Percentiles rank a stretch among this genome's conserved stretches.
These are phyloP conservation scores for Plemyria rubiginata DNA, from an alignment of 2,888 invertebrate species.

Conservation along the genomic window DNA sequence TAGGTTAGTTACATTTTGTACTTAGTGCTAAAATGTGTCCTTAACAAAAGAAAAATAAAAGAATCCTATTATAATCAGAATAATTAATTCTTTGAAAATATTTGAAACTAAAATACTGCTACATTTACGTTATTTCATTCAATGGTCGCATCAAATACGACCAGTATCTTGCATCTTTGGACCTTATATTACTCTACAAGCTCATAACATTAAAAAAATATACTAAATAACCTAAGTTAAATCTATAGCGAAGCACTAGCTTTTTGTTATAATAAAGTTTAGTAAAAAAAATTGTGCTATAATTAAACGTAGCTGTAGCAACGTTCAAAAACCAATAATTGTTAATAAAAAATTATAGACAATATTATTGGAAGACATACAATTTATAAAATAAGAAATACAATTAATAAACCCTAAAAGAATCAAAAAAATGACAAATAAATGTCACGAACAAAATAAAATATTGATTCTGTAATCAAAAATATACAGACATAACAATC, in stretches of 20 bases:
- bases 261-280: slow-evolving; percentile 57
- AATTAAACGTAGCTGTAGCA: slow-evolving; percentile 51
- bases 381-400: slow-evolving; percentile 53
- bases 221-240: slow-evolving; percentile 65
- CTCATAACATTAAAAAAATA: slow-evolving; percentile 63
- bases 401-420: slow-evolving; percentile 38
- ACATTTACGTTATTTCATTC: slow-evolving; percentile 58
- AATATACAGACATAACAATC: slow-evolving; percentile 74
- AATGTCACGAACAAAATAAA: slow-evolving; percentile 47
- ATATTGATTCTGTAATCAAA: slow-evolving; percentile 68
- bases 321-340: slow-evolving; percentile 54
- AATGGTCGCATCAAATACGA: slow-evolving; percentile 67
- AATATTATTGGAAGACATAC: slow-evolving; percentile 74
- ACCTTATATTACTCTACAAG: slow-evolving; percentile 75
- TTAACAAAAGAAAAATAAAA: slow-evolving; percentile 60
- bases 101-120: slow-evolving; percentile 69
- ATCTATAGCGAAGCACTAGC: slow-evolving; percentile 68
- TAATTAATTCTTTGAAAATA: slow-evolving; percentile 53
- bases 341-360: slow-evolving; percentile 53
- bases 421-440: slow-evolving; percentile 42
- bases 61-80: slow-evolving; percentile 53
- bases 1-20: slow-evolving; percentile 77
- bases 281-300: slow-evolving; percentile 71
- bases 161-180: slow-evolving; percentile 70
- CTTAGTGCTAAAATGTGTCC: slow-evolving; percentile 71